Conservation (phyloP, 2,113 vertebrate species). For the Gymnocephalus cernua region DNA sequence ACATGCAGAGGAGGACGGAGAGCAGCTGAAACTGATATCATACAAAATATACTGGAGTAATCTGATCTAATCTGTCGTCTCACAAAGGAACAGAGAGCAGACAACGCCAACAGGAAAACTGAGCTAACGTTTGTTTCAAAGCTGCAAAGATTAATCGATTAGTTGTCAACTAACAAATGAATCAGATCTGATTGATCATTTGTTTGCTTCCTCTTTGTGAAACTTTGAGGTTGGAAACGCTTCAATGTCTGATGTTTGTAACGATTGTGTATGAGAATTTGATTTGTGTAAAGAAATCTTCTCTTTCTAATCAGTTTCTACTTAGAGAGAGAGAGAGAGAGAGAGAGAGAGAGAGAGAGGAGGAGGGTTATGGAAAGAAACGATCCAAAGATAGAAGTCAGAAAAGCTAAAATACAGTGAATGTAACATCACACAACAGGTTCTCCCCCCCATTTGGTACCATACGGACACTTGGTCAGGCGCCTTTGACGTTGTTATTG, state of each 20-base stretch:
- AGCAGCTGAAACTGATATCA: constrained; percentile 29
- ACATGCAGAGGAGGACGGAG: constrained; percentile 47
- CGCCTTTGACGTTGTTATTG: no score
- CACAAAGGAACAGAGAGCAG: background rate
- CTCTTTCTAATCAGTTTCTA: constrained; percentile 39
- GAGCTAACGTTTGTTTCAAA: background rate
- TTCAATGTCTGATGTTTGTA: background rate
- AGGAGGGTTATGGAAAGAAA: constrained; percentile 50
- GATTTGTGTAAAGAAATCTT: constrained; percentile 34
- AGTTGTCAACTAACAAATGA: no score
- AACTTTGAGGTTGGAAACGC: background rate
- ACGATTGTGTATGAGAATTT: background rate
- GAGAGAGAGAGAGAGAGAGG: constrained; percentile 47
- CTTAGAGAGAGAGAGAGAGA: constrained; percentile 18
- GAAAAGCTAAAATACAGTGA: background rate
- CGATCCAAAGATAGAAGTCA: constrained; percentile 34
- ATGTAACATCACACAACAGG: background rate
- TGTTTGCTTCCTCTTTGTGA: background rate
- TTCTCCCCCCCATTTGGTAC: no score
- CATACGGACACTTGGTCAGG: no score
- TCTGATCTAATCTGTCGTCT: background rate
- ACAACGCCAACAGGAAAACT: background rate
- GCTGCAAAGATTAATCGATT: no score
- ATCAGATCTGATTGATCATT: background rate
- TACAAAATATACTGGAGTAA: constrained; percentile 10